A percentile compares a stretch with the other conserved stretches of the same genome.
phyloP scores from a whole-genome alignment of 2,113 vertebrate genomes.

The Corythoichthys intestinalis region DNA sequence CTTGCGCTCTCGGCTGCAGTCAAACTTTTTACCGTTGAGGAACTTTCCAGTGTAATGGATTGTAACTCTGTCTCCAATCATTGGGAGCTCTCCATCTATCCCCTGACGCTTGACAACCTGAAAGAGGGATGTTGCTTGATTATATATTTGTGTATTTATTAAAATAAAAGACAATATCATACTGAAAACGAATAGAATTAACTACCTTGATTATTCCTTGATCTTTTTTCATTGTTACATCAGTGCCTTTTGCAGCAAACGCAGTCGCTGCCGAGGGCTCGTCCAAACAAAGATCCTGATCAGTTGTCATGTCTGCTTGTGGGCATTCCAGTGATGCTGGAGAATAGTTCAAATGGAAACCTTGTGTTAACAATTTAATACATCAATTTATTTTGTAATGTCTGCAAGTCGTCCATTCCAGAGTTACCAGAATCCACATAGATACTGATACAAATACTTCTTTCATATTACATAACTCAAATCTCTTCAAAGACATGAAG shows the following conservation, averaged over 20 bases:
- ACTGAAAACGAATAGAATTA: neutral
- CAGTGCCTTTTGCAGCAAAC: constrained; percentile 77
- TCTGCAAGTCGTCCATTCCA: too few relatives aligned
- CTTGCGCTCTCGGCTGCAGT: constrained; percentile 86
- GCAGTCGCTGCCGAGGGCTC: constrained; percentile 65
- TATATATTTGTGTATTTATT: too few relatives aligned
- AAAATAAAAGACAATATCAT: neutral
- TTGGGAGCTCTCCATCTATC: constrained; percentile 78
- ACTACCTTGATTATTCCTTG: constrained; percentile 87
- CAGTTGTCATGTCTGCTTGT: constrained; percentile 81
- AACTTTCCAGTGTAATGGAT: constrained; percentile 93
- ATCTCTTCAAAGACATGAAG: constrained; percentile 18
- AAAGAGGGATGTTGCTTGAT: neutral
- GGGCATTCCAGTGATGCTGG: constrained; percentile 49
- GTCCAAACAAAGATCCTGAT: constrained; percentile 76
- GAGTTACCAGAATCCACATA: too few relatives aligned
- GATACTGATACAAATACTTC: constrained; percentile 3
- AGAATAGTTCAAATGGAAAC: constrained; percentile 19
- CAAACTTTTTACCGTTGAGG: constrained; percentile 88
- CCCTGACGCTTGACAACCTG: constrained; percentile 84
- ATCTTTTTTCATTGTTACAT: constrained; percentile 82
- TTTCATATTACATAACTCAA: constrained; percentile 26
- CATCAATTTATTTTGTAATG: too few relatives aligned
- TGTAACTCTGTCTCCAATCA: constrained; percentile 90
- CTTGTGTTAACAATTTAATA: constrained; percentile 4